phyloP scores from a whole-genome alignment of 2,888 invertebrate species.

The Meganola albula region DNA sequence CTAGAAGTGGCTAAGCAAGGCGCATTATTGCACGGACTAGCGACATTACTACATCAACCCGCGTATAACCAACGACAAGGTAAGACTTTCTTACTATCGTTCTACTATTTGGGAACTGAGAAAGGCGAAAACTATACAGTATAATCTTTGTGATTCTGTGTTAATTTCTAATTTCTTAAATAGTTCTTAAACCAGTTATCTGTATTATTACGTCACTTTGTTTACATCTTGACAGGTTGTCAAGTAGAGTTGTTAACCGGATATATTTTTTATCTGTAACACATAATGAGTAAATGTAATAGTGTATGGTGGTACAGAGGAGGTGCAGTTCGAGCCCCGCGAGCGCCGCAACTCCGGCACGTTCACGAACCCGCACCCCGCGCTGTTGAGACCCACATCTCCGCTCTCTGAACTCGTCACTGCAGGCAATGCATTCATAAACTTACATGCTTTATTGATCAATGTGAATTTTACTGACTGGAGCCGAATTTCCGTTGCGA shows the following conservation, averaged over 20 bases:
- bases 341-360: conserved; percentile 65
- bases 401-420: conserved; percentile 70
- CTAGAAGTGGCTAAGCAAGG: conserved; percentile 98
- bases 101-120: no score
- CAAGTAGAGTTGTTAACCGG: no score
- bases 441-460: no score
- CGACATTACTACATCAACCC: conserved; percentile 93
- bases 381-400: conserved; percentile 55
- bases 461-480: no score
- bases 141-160: no score
- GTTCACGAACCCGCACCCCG: conserved; percentile 65
- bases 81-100: conserved; percentile 22
- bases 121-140: no score
- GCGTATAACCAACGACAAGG: conserved; percentile 62
- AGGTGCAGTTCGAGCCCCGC: conserved; percentile 53
- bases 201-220: no score
- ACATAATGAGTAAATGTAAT: not conserved
- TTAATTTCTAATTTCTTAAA: no score
- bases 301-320: conserved; percentile 26
- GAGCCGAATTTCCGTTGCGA: no score
- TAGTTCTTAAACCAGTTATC: no score
- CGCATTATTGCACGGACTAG: conserved; percentile 97
- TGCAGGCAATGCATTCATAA: no score
- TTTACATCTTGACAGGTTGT: no score
- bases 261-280: not conserved